phyloP scores from a whole-genome alignment of 2,888 invertebrate genomes.

The Merodon equestris region DNA sequence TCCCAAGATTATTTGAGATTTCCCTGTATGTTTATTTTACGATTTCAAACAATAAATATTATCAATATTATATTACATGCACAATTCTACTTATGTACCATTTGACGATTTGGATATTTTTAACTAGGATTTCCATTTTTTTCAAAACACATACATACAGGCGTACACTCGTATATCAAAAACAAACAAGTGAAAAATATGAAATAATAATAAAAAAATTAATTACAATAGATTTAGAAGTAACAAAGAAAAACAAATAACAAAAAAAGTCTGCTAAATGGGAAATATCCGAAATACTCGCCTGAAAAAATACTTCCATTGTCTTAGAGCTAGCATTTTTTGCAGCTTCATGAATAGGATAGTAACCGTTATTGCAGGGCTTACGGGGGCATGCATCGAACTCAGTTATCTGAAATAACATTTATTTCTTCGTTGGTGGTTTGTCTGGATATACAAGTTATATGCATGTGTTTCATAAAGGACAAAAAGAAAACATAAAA shows the following conservation, averaged over 20 bases:
- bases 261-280: constrained; percentile 7
- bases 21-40: too few species aligned
- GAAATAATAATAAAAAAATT: too few species aligned
- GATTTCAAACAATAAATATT: too few species aligned
- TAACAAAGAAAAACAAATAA: constrained; percentile 6
- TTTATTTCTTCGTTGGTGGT: constrained; percentile 31
- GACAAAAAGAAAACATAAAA: too few species aligned
- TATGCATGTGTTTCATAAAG: background rate
- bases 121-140: too few species aligned
- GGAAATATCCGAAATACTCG: constrained; percentile 73
- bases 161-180: too few species aligned
- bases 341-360: constrained; percentile 94
- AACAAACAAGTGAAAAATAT: too few species aligned
- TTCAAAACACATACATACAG: too few species aligned
- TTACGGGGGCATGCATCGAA: constrained; percentile 88
- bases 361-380: constrained; percentile 92
- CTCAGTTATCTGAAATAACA: constrained; percentile 84
- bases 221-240: background rate
- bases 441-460: constrained; percentile 20
- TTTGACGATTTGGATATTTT: too few species aligned
- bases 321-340: constrained; percentile 92
- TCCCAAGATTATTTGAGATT: too few species aligned
- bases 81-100: too few species aligned
- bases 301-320: constrained; percentile 88
- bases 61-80: too few species aligned